Base-by-base conservation (phyloP, 2,113 vertebrate genomes). In the Dromas ardeola region DNA sequence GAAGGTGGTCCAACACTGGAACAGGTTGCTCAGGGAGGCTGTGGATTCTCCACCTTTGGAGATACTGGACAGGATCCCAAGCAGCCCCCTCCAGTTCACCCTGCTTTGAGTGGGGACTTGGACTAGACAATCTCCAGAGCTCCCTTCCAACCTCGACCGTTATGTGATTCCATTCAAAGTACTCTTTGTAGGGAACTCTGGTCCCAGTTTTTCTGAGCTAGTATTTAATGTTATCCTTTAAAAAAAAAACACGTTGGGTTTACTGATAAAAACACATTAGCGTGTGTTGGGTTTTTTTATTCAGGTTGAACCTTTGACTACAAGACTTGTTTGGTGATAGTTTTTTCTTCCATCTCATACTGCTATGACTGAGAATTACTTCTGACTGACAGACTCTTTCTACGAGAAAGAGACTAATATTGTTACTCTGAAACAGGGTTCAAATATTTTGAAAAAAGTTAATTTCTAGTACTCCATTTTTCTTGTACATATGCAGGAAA, bases 81-180 rank as follows among this genome's bases (percentile, higher is more conserved):
- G 30, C 50, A 62, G 3, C 19, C 16, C 17, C 63, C 27, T 40
- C 0, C 10, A 26, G 12, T 0, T 93, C 34, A 66, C 4, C 7
- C n/a, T 59, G 32, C 65, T 66, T 49, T 87, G 38, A 69, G 67
- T 21, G 49, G 12, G 19, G 43, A 2, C 32, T 32, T 59, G 63
- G 25, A 20, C 59, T 42, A 34, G n/a, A 8, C 20, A 52, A 34
- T 55, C 6, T 32, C 25, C 36, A 67, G 79, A 88, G 43, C 32
- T 73, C 15, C 6, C 23, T 61, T 82, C 27, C 52, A 76, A 5
- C 14, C 32, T 71, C 42, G 36, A 3, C 4, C 13, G 3, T n/a
- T 23, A 14, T 5, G 12, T 12, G 27, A 21, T 74, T 71, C 29
- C n/a, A 22, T 45, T 88, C 25, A 20, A 13, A 53, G 45, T 30